These are phyloP conservation scores for Carcina quercana DNA, from an alignment of 2,888 invertebrate species.

Conservation along the genomic window DNA sequence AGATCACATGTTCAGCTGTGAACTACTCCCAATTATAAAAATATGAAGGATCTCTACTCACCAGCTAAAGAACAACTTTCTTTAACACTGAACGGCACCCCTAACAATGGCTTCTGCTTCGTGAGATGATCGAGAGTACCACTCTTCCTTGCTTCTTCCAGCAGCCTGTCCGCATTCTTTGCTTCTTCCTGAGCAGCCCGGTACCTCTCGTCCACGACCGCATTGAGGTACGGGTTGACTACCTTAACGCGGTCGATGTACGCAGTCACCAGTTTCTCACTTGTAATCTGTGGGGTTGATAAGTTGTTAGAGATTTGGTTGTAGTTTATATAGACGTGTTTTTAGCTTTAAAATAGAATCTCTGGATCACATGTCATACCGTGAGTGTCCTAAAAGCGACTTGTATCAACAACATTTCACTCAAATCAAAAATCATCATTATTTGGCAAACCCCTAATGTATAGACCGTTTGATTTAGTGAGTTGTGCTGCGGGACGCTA, in stretches of 20 bases:
- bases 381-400: no score
- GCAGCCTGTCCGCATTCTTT: slow-evolving; percentile 62
- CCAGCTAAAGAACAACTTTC: slow-evolving; percentile 85
- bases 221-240: slow-evolving; percentile 80
- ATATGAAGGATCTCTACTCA: no score
- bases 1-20: no score
- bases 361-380: no score
- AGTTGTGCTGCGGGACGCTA: no score
- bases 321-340: no score
- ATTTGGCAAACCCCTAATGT: no score
- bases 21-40: background rate
- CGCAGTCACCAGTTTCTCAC: slow-evolving; percentile 71
- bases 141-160: slow-evolving; percentile 31
- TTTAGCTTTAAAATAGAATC: no score
- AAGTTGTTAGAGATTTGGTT: no score
- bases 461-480: no score
- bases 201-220: slow-evolving; percentile 79
- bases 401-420: no score
- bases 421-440: no score
- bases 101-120: slow-evolving; percentile 79
- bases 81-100: slow-evolving; percentile 88
- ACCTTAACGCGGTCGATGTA: slow-evolving; percentile 78
- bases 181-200: slow-evolving; percentile 79
- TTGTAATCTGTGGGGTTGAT: slow-evolving; percentile 68
- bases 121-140: slow-evolving; percentile 51